phyloP scores from a whole-genome alignment of 92 coral and sea anemone species.

The Epizoanthus scotinus region DNA sequence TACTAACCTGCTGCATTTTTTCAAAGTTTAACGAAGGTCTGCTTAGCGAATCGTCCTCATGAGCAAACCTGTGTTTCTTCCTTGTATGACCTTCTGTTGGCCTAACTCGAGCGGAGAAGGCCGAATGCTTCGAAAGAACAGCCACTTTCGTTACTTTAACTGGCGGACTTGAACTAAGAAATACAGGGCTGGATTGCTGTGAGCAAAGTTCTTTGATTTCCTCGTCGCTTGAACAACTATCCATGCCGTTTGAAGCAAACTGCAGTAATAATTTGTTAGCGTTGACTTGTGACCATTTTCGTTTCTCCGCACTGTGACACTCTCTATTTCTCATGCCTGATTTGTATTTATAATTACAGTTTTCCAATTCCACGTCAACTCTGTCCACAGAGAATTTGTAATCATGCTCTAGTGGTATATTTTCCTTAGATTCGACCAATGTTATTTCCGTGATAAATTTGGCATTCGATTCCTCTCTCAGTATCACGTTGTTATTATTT shows the following conservation, averaged over 20 bases:
- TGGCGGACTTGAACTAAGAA: constrained; percentile 80
- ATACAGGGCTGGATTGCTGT: constrained; percentile 53
- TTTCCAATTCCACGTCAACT: constrained; percentile 51
- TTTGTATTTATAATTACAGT: constrained; percentile 28
- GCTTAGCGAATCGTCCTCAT: constrained; percentile 61
- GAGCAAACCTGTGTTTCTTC: constrained; percentile 87
- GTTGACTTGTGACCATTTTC: constrained; percentile 96
- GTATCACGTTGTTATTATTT: constrained; percentile 32
- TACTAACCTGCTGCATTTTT: constrained; percentile 95
- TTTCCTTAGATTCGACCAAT: constrained; percentile 40
- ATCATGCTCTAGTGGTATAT: constrained; percentile 33
- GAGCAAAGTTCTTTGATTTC: constrained; percentile 94
- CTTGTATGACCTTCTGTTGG: constrained; percentile 88
- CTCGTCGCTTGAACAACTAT: constrained; percentile 98
- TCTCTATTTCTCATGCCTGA: constrained; percentile 34
- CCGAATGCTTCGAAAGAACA: constrained; percentile 86
- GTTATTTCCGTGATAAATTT: constrained; percentile 32
- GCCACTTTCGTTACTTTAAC: constrained; percentile 79
- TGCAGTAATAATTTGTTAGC: constrained; percentile 70
- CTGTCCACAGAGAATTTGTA: constrained; percentile 36
- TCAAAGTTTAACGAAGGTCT: constrained; percentile 96
- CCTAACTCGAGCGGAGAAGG: constrained; percentile 77
- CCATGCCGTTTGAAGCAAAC: constrained; percentile 75
- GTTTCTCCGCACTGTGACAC: constrained; percentile 79
- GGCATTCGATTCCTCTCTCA: constrained; percentile 22